Percentiles rank a stretch among this genome's conserved stretches.
phyloP scores from a whole-genome alignment of 2,888 invertebrate species.

The Rotaria magnacalcarata region DNA sequence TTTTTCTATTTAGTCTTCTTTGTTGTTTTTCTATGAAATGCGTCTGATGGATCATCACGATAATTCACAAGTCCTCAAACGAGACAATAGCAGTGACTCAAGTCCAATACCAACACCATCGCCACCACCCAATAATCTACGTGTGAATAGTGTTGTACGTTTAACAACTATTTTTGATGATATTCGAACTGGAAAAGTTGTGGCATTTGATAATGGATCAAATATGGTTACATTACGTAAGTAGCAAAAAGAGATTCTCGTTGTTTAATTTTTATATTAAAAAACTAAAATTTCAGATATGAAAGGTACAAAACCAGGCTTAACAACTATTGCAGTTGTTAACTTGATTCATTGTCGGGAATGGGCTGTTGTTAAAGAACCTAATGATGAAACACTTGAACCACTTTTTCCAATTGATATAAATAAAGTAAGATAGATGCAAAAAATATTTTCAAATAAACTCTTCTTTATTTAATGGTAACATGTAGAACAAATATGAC shows the following conservation, averaged over 20 bases:
- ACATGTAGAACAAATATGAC: no score
- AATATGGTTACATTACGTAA: conserved; percentile 38
- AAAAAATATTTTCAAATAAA: no score
- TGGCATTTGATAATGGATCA: conserved; percentile 10
- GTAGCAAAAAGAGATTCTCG: neutral
- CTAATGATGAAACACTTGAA: neutral
- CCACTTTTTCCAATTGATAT: conserved; percentile 28
- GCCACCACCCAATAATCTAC: conserved; percentile 18
- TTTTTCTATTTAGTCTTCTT: neutral
- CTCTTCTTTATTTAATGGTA: no score
- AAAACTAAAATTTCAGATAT: neutral
- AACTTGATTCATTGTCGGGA: conserved; percentile 14
- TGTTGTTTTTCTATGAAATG: neutral
- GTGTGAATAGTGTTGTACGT: conserved; percentile 26
- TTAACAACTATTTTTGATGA: conserved; percentile 13
- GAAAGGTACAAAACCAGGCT: conserved; percentile 3
- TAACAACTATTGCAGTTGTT: conserved; percentile 28
- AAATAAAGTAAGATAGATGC: neutral
- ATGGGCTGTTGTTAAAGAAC: neutral
- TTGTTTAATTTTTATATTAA: neutral
- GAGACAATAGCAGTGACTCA: neutral
- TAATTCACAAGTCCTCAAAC: neutral
- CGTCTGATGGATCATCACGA: conserved; percentile 25
- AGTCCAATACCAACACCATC: conserved; percentile 22
- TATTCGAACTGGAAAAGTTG: conserved; percentile 61